These are phyloP conservation scores for Butastur rufipennis DNA, from an alignment of 2,113 vertebrate genomes.

Conservation along the genomic window DNA sequence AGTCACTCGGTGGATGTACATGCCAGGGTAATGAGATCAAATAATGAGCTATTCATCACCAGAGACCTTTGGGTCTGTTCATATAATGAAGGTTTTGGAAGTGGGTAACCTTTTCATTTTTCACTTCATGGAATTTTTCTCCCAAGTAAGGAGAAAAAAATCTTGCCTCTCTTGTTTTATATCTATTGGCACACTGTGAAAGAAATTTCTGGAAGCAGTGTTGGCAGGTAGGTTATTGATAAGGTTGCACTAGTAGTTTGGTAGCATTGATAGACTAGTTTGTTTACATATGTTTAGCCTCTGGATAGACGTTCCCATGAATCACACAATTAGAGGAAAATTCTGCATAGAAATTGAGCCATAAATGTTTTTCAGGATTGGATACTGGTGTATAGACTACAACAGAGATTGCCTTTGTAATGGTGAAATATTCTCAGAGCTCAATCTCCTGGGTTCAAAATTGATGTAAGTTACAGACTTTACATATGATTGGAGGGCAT, in stretches of 20 bases:
- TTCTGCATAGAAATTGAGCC: not conserved
- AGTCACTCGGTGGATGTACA: not conserved
- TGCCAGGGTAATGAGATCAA: constrained; percentile 8
- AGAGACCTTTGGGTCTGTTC: constrained; percentile 6
- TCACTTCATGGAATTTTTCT: not conserved
- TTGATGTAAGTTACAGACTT: not conserved
- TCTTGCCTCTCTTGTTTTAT: not conserved
- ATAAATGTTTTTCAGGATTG: not conserved
- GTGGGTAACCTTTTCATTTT: constrained; percentile 30
- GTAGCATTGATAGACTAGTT: not conserved
- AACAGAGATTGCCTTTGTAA: not conserved
- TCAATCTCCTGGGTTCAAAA: not conserved
- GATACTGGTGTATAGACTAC: not conserved
- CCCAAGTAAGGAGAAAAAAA: not conserved
- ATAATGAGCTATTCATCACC: constrained; percentile 29
- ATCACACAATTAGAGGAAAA: not conserved
- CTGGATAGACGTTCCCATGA: not conserved
- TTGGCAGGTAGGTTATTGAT: not conserved
- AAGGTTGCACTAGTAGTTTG: not conserved
- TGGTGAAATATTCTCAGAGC: not conserved
- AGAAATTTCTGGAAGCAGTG: not conserved
- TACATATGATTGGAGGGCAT: not conserved
- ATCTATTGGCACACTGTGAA: not conserved
- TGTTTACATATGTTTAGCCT: not conserved
- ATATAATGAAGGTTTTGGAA: constrained; percentile 13